Evolutionary conservation across 2,113 vertebrate species (phyloP).

Genomic region (Ammodytes marinus): DNA sequence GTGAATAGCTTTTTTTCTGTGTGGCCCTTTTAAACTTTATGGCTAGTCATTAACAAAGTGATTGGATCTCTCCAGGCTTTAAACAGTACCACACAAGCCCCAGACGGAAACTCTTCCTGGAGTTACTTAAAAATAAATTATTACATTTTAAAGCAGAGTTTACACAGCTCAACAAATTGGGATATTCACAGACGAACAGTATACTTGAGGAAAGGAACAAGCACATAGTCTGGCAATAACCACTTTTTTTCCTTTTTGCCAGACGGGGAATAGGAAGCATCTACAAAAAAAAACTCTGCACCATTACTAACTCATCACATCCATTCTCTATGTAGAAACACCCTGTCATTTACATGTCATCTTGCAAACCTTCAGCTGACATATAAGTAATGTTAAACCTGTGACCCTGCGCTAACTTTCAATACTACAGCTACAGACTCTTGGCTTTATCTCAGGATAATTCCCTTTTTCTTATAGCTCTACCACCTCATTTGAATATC

Average conservation of each 20-base stretch:
- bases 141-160: conserved; percentile 20
- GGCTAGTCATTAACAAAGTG: conserved; percentile 8
- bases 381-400: conserved; percentile 8
- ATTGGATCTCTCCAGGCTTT: not conserved
- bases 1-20: not conserved
- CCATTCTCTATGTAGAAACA: not conserved
- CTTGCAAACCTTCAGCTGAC: conserved; percentile 39
- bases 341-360: conserved; percentile 29
- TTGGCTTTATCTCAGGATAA: conserved; percentile 37
- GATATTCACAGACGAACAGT: conserved; percentile 1
- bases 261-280: not conserved
- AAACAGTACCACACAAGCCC: conserved; percentile 8
- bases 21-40: not conserved
- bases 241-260: conserved; percentile 1
- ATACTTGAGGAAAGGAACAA: not conserved
- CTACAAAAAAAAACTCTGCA: not conserved
- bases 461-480: conserved; percentile 28
- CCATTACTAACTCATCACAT: not conserved
- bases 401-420: conserved; percentile 34
- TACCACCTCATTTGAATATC: conserved; percentile 48
- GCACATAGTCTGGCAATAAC: not conserved
- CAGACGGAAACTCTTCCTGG: conserved; percentile 18
- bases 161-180: conserved; percentile 1
- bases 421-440: conserved; percentile 6
- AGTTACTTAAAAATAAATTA: conserved; percentile 18